These are phyloP conservation scores for Lagorchestes hirsutus DNA, from an alignment of 2,797 vertebrate species.

Conservation along the genomic window DNA sequence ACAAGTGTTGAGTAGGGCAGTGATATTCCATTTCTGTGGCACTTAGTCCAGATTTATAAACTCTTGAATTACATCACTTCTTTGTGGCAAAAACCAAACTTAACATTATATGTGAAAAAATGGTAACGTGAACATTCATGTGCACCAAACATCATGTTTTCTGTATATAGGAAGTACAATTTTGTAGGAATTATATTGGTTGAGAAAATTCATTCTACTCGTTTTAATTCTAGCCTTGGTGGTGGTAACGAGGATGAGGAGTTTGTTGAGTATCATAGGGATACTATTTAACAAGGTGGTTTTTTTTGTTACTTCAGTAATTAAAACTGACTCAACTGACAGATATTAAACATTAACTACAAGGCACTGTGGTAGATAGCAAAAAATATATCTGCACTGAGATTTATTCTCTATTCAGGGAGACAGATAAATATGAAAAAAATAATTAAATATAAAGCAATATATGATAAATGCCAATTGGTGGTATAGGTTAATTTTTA, in stretches of 20 bases:
- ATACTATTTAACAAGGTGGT: conserved; percentile 22
- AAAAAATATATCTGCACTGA: conserved; percentile 6
- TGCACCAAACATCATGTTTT: conserved; percentile 35
- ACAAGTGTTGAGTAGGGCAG: conserved; percentile 13
- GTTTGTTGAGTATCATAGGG: background rate
- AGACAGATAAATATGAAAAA: conserved; percentile 3
- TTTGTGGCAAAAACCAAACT: background rate
- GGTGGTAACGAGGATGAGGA: background rate
- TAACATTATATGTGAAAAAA: conserved; percentile 11
- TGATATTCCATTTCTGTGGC: conserved; percentile 42
- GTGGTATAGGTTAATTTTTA: background rate
- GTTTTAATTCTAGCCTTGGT: background rate
- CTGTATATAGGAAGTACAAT: conserved; percentile 9
- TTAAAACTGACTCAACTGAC: conserved; percentile 28
- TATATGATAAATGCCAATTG: background rate
- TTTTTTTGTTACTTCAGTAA: conserved; percentile 51
- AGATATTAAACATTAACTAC: background rate
- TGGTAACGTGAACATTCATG: conserved; percentile 32
- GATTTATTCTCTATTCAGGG: conserved; percentile 10
- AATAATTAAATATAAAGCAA: background rate
- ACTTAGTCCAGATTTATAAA: conserved; percentile 44
- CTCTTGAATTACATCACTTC: background rate
- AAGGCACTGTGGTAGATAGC: conserved; percentile 16
- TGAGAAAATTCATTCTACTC: conserved; percentile 9
- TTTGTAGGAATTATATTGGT: conserved; percentile 7